A percentile compares a stretch with the other conserved stretches of the same genome.
Evolutionary conservation across 1,140 invertebrate genomes (phyloP).

Genomic region (Riptortus pedestris): DNA sequence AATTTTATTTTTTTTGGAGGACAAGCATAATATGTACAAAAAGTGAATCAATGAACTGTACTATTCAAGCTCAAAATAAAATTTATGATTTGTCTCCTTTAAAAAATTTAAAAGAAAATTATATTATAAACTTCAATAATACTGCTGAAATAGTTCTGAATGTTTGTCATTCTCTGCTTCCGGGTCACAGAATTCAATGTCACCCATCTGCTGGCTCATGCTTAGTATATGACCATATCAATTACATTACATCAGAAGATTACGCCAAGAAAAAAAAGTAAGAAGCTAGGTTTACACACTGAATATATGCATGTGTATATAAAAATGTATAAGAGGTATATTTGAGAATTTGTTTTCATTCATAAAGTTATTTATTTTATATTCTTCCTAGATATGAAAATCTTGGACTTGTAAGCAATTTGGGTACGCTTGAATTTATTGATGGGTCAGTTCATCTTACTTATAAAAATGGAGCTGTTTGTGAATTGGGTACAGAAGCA

Average conservation of each 20-base stretch:
- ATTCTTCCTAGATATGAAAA: too few species aligned
- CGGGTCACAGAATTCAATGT: not conserved
- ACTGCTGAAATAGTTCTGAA: not conserved
- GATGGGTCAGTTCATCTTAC: too few species aligned
- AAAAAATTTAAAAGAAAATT: conserved; percentile 4
- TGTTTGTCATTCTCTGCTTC: conserved; percentile 1
- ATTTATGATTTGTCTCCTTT: not conserved
- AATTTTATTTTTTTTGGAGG: not conserved
- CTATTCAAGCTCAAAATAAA: not conserved
- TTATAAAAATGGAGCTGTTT: too few species aligned
- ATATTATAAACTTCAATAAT: not conserved
- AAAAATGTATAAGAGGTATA: not conserved
- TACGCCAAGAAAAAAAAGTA: not conserved
- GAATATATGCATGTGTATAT: not conserved
- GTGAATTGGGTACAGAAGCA: too few species aligned
- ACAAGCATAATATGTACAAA: not conserved
- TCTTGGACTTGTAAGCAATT: too few species aligned
- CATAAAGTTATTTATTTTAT: not conserved
- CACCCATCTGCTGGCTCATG: not conserved
- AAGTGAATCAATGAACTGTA: not conserved
- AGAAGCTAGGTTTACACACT: not conserved
- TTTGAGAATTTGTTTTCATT: not conserved
- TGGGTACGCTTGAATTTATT: too few species aligned
- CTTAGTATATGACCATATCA: not conserved
- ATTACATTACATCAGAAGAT: not conserved